A percentile compares a stretch with the other conserved stretches of the same genome.
These are phyloP conservation scores for Malurus splendens DNA, from an alignment of 2,797 vertebrate genomes.

Conservation along the genomic window DNA sequence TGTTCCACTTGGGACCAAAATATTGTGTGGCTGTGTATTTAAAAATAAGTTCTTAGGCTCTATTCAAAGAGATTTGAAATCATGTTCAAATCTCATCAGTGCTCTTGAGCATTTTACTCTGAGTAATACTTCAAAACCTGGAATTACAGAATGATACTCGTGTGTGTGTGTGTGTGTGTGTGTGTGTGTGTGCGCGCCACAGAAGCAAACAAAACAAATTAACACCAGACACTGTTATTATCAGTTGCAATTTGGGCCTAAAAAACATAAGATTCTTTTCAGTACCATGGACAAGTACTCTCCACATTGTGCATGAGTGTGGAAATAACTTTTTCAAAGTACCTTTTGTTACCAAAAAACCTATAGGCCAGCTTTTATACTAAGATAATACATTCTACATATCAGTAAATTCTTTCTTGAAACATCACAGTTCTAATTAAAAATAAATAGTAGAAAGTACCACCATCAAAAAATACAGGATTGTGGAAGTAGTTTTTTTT, in stretches of 20 bases:
- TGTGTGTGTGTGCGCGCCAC: fast-evolving
- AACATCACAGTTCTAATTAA: not conserved
- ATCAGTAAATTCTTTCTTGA: not conserved
- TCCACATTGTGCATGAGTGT: not conserved
- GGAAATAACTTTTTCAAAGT: not conserved
- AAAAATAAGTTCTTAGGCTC: not conserved
- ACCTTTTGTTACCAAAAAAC: not conserved
- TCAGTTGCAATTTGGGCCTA: not conserved
- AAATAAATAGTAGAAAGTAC: not conserved
- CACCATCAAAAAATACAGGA: not conserved
- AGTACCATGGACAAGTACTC: constrained; percentile 51
- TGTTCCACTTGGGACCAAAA: not conserved
- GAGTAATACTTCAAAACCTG: not conserved
- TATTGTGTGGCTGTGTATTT: fast-evolving
- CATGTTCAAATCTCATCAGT: not conserved
- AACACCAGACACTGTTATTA: not conserved
- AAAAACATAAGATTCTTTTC: not conserved
- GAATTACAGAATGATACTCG: not conserved
- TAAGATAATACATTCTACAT: not conserved
- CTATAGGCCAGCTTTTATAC: not conserved
- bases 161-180: too few relatives aligned
- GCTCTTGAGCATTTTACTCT: not conserved
- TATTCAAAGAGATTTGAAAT: not conserved
- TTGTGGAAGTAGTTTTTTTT: not conserved
- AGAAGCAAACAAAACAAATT: not conserved